Evolutionary conservation across 2,888 invertebrate species (phyloP), one percentile per base, ranked within the genome.

Genomic region (Eupithecia pulchellata): DNA sequence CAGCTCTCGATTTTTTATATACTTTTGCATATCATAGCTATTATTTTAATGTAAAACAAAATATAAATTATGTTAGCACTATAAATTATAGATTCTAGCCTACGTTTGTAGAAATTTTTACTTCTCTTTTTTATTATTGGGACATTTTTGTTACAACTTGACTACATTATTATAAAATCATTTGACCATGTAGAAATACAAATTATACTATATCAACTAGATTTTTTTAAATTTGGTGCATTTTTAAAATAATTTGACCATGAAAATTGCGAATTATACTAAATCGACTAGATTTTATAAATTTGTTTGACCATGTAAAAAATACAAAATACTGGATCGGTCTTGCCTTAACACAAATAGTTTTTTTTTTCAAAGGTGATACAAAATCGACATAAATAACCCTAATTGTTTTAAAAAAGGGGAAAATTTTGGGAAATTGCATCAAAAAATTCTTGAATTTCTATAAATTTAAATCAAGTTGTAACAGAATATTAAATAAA

Each of bases 61-160:
- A 80, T 84, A 81, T 84, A 76, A 81, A 83, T 82, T 82, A 84
- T 84, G 83, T 85, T 82, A 83, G 83, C 83, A 83, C 81, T 69
- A 66, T 83, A 81, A 72, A 75, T 84, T 83, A n/a, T n/a, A 82
- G 81, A 80, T 74, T 80, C 80, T 85, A 83, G 80, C 78, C 81
- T 82, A 82, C 79, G 75, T 78, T 72, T 71, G 68, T 84, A 82
- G 82, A 78, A 75, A 67, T 77, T 77, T 68, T 75, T 75, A 71
- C 75, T 55, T 77, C 76, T 75, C 20, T 71, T 65, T 73, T 78
- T 79, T 74, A 77, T 55, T 75, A 64, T 80, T 78, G 64, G 76
- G 78, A 79, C 72, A 68, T 63, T 34, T 34, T 69, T 76, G 76
- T 69, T 65, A 77, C 78, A 73, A 79, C 76, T 80, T 76, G 67